phyloP scores from a whole-genome alignment of 1,140 invertebrate genomes.

The Pararge aegeria region DNA sequence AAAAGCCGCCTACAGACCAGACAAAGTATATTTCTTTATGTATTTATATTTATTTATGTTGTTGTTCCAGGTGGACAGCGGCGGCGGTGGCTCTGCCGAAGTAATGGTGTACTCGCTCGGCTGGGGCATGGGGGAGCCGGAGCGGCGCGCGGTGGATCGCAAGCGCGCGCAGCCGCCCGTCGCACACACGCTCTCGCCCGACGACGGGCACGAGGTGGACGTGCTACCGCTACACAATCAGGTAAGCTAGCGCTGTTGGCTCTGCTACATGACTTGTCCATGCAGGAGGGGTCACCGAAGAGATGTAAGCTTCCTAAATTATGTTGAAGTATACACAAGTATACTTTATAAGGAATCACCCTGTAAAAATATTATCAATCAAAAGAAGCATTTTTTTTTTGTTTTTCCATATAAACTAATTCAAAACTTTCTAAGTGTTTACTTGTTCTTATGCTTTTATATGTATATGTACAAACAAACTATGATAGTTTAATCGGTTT shows the following conservation, averaged over 20 bases:
- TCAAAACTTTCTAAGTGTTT: too few species aligned
- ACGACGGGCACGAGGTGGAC: slow-evolving; percentile 75
- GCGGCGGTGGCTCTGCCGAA: slow-evolving; percentile 74
- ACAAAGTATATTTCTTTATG: too few species aligned
- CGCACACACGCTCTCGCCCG: slow-evolving; percentile 62
- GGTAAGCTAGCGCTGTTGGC: slow-evolving; percentile 32
- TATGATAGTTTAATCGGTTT: slow-evolving; percentile 72
- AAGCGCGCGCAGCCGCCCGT: slow-evolving; percentile 67
- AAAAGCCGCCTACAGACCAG: too few species aligned
- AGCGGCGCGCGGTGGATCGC: slow-evolving; percentile 71
- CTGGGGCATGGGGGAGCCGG: slow-evolving; percentile 77
- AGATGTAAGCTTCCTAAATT: too few species aligned
- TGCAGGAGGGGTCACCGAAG: too few species aligned
- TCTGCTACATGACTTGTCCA: too few species aligned
- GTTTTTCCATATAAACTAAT: too few species aligned
- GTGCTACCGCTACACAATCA: slow-evolving; percentile 76
- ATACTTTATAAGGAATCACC: too few species aligned
- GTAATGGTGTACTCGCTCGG: slow-evolving; percentile 78
- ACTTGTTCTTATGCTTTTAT: slow-evolving; percentile 73
- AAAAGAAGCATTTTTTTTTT: too few species aligned
- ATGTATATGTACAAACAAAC: slow-evolving; percentile 79
- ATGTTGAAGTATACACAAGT: too few species aligned
- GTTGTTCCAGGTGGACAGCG: slow-evolving; percentile 65
- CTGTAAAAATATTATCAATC: too few species aligned
- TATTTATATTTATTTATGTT: neutral